phyloP scores from a whole-genome alignment of 2,113 vertebrate genomes.

The Pelecanus crispus region DNA sequence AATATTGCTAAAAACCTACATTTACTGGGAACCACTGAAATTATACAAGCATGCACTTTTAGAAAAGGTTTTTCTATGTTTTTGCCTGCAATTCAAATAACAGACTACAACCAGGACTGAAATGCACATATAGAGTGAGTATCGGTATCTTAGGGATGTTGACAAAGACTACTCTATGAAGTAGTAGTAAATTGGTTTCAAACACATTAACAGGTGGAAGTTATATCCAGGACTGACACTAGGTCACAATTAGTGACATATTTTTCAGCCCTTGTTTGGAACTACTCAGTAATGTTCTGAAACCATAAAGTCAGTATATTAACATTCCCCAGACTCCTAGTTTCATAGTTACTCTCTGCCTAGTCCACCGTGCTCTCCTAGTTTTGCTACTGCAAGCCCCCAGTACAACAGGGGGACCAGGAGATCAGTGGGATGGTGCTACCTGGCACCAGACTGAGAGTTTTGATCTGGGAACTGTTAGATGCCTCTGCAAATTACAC shows the following conservation, averaged over 20 bases:
- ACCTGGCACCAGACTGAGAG: neutral
- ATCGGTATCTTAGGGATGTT: neutral
- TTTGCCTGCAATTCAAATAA: neutral
- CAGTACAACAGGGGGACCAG: neutral
- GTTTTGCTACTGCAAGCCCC: neutral
- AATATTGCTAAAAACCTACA: neutral
- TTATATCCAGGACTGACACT: neutral
- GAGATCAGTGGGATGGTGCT: neutral
- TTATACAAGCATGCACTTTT: neutral
- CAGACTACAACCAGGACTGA: neutral
- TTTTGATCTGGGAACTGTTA: neutral
- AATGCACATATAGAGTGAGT: neutral
- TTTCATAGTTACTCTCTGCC: neutral
- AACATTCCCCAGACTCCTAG: neutral
- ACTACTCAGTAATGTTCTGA: neutral
- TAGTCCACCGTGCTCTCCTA: neutral
- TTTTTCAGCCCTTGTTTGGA: neutral
- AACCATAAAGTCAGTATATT: neutral
- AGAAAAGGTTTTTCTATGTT: rapidly evolving
- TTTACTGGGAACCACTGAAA: neutral
- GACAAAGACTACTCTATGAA: neutral
- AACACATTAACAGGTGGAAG: neutral
- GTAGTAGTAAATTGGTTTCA: neutral
- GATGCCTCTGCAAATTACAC: neutral
- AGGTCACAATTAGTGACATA: neutral